Conservation (phyloP, 2,797 vertebrate species). For the Anomalospiza imberbis region DNA sequence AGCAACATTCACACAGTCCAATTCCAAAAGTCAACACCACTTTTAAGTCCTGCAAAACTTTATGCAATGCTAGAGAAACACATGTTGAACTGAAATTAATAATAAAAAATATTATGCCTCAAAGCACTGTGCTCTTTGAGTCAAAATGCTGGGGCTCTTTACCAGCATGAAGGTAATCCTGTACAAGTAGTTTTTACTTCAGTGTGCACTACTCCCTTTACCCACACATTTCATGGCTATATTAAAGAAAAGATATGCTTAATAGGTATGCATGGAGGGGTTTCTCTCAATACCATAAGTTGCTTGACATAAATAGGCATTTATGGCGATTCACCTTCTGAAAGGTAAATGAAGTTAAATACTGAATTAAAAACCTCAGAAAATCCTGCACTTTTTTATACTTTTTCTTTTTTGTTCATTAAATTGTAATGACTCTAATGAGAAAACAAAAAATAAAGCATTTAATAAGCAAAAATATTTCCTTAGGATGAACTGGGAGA, state of each 20-base stretch:
- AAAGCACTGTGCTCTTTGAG: neutral
- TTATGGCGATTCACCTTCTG: neutral
- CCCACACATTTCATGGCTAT: neutral
- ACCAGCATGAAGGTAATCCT: neutral
- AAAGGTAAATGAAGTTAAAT: neutral
- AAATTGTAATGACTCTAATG: neutral
- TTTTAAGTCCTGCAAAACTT: neutral
- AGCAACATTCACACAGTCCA: fast-evolving
- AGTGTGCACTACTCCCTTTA: neutral
- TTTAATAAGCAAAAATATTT: neutral
- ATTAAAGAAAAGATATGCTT: neutral
- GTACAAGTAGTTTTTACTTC: neutral
- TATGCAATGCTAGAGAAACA: neutral
- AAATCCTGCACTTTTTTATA: neutral
- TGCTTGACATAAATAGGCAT: neutral
- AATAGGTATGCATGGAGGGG: neutral
- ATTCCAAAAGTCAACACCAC: neutral
- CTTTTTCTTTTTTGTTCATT: neutral
- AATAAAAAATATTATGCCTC: neutral
- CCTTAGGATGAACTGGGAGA: neutral
- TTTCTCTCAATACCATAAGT: neutral
- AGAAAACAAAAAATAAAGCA: neutral
- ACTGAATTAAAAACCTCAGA: neutral
- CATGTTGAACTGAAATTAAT: neutral
- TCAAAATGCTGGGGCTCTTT: neutral